Conservation (phyloP, 2,113 vertebrate genomes). For the Boleophthalmus pectinirostris region DNA sequence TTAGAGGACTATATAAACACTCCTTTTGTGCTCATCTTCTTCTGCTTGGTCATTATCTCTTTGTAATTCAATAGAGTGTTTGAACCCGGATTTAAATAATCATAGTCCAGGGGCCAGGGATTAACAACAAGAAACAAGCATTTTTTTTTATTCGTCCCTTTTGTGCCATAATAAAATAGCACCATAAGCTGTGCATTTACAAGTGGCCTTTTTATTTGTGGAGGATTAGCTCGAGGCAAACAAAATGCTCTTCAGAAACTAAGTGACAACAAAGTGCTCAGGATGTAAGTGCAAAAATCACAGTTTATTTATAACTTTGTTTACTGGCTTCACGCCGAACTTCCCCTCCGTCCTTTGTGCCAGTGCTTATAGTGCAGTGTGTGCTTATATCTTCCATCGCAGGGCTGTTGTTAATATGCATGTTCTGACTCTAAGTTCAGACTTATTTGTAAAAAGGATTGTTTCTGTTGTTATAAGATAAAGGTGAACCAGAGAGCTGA, state of each 20-base stretch:
- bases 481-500: background rate
- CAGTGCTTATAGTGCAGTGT: background rate
- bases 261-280: background rate
- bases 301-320: background rate
- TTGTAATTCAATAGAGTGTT: background rate
- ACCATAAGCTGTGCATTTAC: background rate
- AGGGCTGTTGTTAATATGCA: background rate
- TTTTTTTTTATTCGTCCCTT: background rate
- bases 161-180: background rate
- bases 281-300: background rate
- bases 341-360: conserved; percentile 1
- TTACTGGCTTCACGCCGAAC: conserved; percentile 1
- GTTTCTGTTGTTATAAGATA: background rate
- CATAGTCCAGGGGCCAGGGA: background rate
- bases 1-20: too few species aligned
- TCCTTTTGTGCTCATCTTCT: too few species aligned
- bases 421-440: conserved; percentile 5
- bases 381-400: background rate
- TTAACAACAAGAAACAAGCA: conserved; percentile 12
- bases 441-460: background rate
- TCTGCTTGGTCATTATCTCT: background rate
- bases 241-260: conserved; percentile 4
- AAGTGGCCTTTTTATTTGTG: conserved; percentile 1
- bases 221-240: conserved; percentile 1
- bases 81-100: background rate